phyloP scores from a whole-genome alignment of 2,797 vertebrate species.

The Zonotrichia albicollis region DNA sequence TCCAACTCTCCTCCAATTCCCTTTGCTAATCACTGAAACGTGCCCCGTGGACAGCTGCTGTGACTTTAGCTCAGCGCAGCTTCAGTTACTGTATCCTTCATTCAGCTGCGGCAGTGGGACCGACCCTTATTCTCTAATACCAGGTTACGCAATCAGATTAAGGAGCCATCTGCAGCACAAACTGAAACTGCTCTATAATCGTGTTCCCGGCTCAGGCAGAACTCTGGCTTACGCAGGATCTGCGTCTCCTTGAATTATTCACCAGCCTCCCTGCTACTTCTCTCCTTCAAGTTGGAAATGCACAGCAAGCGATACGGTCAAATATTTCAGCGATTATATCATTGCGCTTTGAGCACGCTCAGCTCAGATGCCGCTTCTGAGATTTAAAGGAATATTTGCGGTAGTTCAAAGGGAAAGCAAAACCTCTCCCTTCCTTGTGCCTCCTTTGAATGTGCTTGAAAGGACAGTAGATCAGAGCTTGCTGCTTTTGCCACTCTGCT shows the following conservation, averaged over 20 bases:
- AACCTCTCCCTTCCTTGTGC: not conserved
- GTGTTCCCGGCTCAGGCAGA: not conserved
- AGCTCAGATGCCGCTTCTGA: not conserved
- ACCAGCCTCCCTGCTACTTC: not conserved
- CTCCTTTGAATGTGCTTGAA: not conserved
- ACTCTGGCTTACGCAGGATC: not conserved
- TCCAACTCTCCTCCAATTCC: not conserved
- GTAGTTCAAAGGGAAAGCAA: not conserved
- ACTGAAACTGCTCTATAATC: constrained; percentile 22
- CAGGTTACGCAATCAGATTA: constrained; percentile 49
- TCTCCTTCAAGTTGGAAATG: not conserved
- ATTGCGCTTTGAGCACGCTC: not conserved
- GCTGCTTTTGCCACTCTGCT: not conserved
- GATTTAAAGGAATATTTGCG: not conserved
- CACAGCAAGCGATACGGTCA: not conserved
- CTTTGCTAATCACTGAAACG: not conserved
- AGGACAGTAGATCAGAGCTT: not conserved
- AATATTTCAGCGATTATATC: not conserved
- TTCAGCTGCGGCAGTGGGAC: not conserved
- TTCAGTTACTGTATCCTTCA: not conserved
- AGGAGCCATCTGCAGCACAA: constrained; percentile 47
- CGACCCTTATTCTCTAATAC: not conserved
- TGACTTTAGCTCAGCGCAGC: not conserved
- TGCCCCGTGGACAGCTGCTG: not conserved
- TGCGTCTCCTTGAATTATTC: constrained; percentile 32